Percentiles rank a stretch among this genome's conserved stretches.
These are phyloP conservation scores for Vidua macroura DNA, from an alignment of 2,113 vertebrate species.

Conservation along the genomic window DNA sequence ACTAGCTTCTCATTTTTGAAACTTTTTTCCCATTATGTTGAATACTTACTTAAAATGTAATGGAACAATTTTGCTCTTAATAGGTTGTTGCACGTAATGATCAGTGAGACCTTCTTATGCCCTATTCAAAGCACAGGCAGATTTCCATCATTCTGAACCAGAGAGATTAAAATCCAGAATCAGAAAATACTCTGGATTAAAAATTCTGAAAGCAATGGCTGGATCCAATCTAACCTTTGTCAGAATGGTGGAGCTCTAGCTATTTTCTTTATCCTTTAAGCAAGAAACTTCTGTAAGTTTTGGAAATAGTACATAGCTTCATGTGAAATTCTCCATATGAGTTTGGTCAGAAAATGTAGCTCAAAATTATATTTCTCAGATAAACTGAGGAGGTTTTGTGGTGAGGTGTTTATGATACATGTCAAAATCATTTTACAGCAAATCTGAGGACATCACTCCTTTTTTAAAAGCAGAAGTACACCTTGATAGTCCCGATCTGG, in stretches of 20 bases:
- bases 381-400: neutral
- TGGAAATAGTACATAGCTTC: neutral
- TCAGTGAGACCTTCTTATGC: neutral
- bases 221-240: neutral
- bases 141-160: neutral
- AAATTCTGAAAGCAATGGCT: neutral
- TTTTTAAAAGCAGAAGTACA: constrained; percentile 80
- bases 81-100: neutral
- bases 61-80: neutral
- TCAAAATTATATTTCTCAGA: neutral
- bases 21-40: neutral
- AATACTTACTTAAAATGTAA: neutral
- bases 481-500: constrained; percentile 77
- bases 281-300: neutral
- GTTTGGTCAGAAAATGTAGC: neutral
- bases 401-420: neutral
- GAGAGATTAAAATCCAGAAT: neutral
- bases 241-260: neutral
- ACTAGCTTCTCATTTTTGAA: neutral
- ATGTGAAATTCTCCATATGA: neutral
- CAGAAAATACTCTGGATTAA: neutral
- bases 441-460: constrained; percentile 45
- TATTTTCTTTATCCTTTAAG: neutral
- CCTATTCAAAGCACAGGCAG: neutral
- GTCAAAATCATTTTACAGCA: constrained; percentile 58